Percentiles rank a stretch among this genome's conserved stretches.
phyloP scores from a whole-genome alignment of 2,797 vertebrate genomes.

The Agapornis canus region DNA sequence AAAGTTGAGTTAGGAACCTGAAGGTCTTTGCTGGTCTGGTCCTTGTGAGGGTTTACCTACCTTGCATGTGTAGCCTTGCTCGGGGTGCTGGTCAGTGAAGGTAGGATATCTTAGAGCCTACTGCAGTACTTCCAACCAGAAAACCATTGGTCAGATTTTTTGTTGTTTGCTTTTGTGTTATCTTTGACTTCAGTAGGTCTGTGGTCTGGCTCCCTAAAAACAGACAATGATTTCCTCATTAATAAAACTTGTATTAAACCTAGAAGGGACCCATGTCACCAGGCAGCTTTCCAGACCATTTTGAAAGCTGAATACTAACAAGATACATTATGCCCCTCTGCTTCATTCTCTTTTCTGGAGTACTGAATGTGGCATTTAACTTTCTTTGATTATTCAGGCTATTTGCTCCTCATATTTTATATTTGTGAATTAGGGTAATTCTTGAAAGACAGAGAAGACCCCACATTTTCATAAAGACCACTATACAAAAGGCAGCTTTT shows the following conservation, averaged over 20 bases:
- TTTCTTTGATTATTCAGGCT: constrained; percentile 57
- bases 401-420: constrained; percentile 50
- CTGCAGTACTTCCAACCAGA: not conserved
- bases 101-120: not conserved
- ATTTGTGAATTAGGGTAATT: constrained; percentile 17
- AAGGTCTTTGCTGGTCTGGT: not conserved
- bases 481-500: not conserved
- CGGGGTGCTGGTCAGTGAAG: fast-evolving
- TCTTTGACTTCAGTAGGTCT: not conserved
- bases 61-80: fast-evolving
- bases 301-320: constrained; percentile 44
- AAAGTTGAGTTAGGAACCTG: not conserved
- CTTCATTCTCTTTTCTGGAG: constrained; percentile 29
- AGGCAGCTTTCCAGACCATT: constrained; percentile 20
- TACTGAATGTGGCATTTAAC: not conserved
- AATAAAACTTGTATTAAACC: constrained; percentile 43
- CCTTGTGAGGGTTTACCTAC: not conserved
- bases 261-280: constrained; percentile 42
- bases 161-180: constrained; percentile 29
- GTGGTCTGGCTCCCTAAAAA: not conserved
- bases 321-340: constrained; percentile 42
- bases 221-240: constrained; percentile 44
- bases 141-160: not conserved
- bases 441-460: not conserved
- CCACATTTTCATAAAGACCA: not conserved